Evolutionary conservation across 2,888 invertebrate species (phyloP).

Genomic region (Timandra comae): DNA sequence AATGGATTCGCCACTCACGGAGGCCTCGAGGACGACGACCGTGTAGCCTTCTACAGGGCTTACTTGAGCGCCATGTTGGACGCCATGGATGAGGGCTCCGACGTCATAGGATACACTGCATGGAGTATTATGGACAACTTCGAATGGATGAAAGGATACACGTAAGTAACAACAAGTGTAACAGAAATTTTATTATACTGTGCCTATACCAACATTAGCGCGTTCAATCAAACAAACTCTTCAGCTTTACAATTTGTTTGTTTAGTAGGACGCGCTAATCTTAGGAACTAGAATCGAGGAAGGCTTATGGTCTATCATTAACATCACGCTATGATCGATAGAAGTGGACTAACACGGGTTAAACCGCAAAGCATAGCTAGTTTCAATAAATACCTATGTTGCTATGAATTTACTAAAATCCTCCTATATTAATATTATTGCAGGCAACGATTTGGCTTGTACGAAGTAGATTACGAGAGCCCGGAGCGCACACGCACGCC

Average conservation of each 20-base stretch:
- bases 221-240: too few species aligned
- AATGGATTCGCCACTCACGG: slow-evolving; percentile 56
- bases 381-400: background rate
- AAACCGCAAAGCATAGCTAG: too few species aligned
- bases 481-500: slow-evolving; percentile 76
- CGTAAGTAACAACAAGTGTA: slow-evolving; percentile 37
- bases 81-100: slow-evolving; percentile 55
- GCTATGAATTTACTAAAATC: too few species aligned
- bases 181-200: background rate
- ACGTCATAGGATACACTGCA: slow-evolving; percentile 66
- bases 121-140: slow-evolving; percentile 80
- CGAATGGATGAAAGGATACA: slow-evolving; percentile 76
- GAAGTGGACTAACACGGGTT: too few species aligned
- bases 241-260: too few species aligned
- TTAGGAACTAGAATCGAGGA: too few species aligned
- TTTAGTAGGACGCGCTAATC: too few species aligned
- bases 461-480: slow-evolving; percentile 78
- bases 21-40: slow-evolving; percentile 51
- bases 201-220: too few species aligned
- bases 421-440: slow-evolving; percentile 3
- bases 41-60: slow-evolving; percentile 44
- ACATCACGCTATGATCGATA: too few species aligned
- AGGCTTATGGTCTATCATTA: too few species aligned
- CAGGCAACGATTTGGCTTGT: slow-evolving; percentile 80
- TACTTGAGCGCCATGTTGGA: slow-evolving; percentile 55